A percentile compares a stretch with the other conserved stretches of the same genome.
Evolutionary conservation across 1,140 invertebrate species (phyloP).

Genomic region (Heliconius eleuchia): DNA sequence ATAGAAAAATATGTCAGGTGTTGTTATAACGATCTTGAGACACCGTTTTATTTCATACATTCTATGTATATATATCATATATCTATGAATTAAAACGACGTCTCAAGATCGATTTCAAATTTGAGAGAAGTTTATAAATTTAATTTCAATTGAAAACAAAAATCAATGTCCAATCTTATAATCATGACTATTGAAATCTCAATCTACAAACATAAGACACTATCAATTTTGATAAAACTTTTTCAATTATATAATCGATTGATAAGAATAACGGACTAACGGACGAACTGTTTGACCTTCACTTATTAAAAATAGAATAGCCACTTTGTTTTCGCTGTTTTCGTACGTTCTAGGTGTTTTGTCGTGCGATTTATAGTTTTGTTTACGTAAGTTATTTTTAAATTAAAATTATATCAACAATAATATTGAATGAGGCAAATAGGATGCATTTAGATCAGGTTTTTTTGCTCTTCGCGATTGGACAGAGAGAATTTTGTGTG

Average conservation of each 20-base stretch:
- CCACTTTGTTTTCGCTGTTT: conserved; percentile 3
- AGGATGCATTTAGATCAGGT: neutral
- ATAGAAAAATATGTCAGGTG: too few relatives aligned
- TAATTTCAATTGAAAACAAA: too few relatives aligned
- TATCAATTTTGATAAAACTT: conserved; percentile 6
- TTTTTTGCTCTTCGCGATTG: neutral
- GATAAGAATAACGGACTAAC: neutral
- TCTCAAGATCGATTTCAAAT: too few relatives aligned
- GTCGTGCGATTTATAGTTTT: neutral
- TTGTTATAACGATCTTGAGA: too few relatives aligned
- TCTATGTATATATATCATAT: too few relatives aligned
- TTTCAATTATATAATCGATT: neutral
- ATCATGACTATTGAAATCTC: too few relatives aligned
- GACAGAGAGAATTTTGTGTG: neutral
- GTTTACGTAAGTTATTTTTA: neutral
- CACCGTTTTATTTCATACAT: too few relatives aligned
- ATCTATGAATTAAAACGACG: too few relatives aligned
- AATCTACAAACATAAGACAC: too few relatives aligned
- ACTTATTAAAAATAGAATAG: neutral
- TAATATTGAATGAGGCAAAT: neutral
- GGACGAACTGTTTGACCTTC: neutral
- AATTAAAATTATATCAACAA: neutral
- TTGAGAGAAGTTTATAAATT: too few relatives aligned
- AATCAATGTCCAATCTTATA: too few relatives aligned
- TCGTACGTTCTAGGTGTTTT: conserved; percentile 19